Evolutionary conservation across 2,888 invertebrate species (phyloP), one percentile per base, ranked within the genome.

Genomic region (Aproaerema taeniolella): DNA sequence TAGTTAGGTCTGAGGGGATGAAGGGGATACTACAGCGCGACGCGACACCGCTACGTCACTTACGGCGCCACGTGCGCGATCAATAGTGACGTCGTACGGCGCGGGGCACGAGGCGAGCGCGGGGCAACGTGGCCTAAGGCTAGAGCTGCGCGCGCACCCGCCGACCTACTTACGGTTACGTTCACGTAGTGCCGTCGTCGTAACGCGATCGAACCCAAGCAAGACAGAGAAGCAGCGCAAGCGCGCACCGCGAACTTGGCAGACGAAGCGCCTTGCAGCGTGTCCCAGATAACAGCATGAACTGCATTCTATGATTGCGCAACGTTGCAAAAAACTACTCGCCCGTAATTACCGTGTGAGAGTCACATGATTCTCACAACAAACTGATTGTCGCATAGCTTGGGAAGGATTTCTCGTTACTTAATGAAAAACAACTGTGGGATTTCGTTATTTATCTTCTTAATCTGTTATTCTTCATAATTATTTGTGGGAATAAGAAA

Each of bases 41-140:
- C 63, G 64, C 61, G 67, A 66, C 69, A 60, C 53, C 61, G 58
- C 81, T 83, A 85, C 85, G 86, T 85, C 82, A 85, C 70, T 75
- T 67, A 78, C 78, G 82, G 81, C 77, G 82, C 82, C 77, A 85
- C 82, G 82, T 82, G 83, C 73, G 41, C 77, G 81, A 86, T 87
- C 87, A 76, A 86, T 86, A 85, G 64, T 85, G 85, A 85, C 85
- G 85, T 83, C 68, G 75, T 65, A 63, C 68, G 58, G 55, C 55
- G 48, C 48, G 52, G 47, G 50, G 39, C 20, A 45, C 37, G 38
- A 39, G 38, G 46, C 38, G 45, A 38, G 51, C 38, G 49, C 45
- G 43, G 49, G 52, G 48, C 45, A n/a, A n/a, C n/a, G n/a, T n/a
- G 30, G 3, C 4, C 13, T 30, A 6, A 13, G 12, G 30, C 29